Evolutionary conservation across 2,113 vertebrate species (phyloP).

Genomic region (Formicarius rufipectus): DNA sequence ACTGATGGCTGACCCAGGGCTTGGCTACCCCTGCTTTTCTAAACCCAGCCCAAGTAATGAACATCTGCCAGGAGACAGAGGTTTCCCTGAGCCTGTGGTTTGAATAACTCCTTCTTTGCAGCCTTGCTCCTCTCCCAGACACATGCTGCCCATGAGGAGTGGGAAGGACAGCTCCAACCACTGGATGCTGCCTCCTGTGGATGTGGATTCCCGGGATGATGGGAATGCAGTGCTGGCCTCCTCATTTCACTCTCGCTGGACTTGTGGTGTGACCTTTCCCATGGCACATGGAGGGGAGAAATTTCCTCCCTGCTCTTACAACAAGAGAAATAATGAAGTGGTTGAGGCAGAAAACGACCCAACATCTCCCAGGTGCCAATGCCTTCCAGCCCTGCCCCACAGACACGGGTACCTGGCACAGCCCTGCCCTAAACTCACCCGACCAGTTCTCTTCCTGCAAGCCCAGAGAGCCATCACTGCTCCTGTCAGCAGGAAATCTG

Average conservation of each 20-base stretch:
- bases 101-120: background rate
- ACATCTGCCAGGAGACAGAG: background rate
- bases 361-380: background rate
- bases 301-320: background rate
- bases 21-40: background rate
- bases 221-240: background rate
- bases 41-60: background rate
- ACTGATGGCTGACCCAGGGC: background rate
- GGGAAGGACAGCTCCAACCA: background rate
- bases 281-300: background rate
- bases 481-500: background rate
- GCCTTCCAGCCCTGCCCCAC: background rate
- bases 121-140: background rate
- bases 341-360: background rate
- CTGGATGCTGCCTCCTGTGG: background rate
- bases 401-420: background rate
- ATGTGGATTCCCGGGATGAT: too few species aligned
- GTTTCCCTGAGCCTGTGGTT: background rate
- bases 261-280: background rate
- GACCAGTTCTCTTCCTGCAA: background rate
- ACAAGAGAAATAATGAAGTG: background rate
- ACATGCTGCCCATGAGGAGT: accelerated
- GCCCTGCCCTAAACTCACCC: background rate
- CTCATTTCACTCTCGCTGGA: background rate
- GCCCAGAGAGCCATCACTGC: background rate